Base-by-base conservation (phyloP, 2,888 invertebrate genomes). In the Deilephila porcellus region DNA sequence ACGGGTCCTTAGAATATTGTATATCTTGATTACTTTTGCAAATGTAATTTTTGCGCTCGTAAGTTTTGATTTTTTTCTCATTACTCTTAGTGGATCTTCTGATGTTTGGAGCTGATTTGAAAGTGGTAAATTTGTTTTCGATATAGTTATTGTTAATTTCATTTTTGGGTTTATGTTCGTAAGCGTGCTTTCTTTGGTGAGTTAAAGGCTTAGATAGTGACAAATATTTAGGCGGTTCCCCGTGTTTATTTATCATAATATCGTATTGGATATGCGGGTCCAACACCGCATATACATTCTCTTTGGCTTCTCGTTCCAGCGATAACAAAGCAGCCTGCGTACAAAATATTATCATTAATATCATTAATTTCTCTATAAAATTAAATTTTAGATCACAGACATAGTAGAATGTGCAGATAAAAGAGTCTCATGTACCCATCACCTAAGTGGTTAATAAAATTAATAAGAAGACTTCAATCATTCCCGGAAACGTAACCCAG, bases 231-330 rank as follows among this genome's bases (percentile, higher is more conserved):
- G 95, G 93, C 88, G 94, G 94, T 80, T 94, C 94, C 85, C 95
- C 95, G 84, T 91, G 90, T 85, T 94, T 93, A 86, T 93, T 95
- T 84, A 95, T 95, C 81, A 94, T 94, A 88, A 95, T 91, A 87
- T 95, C 95, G 88, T 95, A 95, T 85, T 95, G 94, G 86, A 95
- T 92, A 88, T 94, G 94, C 87, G 95, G 95, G 83, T 95, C 95
- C 82, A 95, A 84, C 80, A 95, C 93, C 90, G 95, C 94, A 90
- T 95, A 95, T 76, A 95, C 94, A 87, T 95, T 95, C 87, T 95
- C 95, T 93, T 95, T 95, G 92, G 95, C 94, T 93, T 93, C 91
- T 91, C 87, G 91, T 89, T 93, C 94, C 91, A 94, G 88, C 88
- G 94, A 91, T 85, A 91, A 85, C 80, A 93, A 87, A 85, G 93